Base-by-base conservation (phyloP, 1,140 invertebrate genomes). In the Sogatella furcifera region DNA sequence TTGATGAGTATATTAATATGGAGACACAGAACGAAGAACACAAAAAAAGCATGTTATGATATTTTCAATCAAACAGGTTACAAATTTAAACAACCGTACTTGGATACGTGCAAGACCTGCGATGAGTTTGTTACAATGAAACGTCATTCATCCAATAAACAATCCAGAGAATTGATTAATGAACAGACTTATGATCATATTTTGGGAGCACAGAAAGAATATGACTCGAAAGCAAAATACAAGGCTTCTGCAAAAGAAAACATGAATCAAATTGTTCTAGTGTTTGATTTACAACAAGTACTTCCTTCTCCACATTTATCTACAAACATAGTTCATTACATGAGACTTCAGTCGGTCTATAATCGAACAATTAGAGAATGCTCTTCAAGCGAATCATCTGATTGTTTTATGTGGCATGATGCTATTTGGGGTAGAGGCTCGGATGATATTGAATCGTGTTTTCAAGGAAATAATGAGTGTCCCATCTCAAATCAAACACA, bases 361-460 rank as follows among this genome's bases (percentile, higher is more conserved):
- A 57, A 57, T 15, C 34, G 44, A 3, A 57, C 55, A 15, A 41
- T 57, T 6, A 31, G 55, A 15, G 14, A 57, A 11, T 57, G 55
- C 4, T n/a, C 13, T 22, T 57, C 55, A 22, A 41, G 5, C 5
- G 34, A 38, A 8, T 38, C 55, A 10, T 31, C 55, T 4, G 8
- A 57, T n/a, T 57, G 55, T 13, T 57, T 6, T 42, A 57, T 57
- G 55, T 57, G 55, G 55, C 1, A 11, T 38, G 55, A 57, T 17
- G 17, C 8, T 15, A 13, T 14, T 38, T 34, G 8, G 4, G 55
- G 55, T 9, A 57, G 55, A 57, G 55, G 55, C 5, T 31, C 22
- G 5, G 55, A 57, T 57, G 55, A 57, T 15, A 57, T 57, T 42
- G 8, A 34, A 4, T 57, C 55, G 55, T 57, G 55, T 57, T 49